A percentile compares a stretch with the other conserved stretches of the same genome.
Conservation (phyloP, 2,797 vertebrate genomes). For the Darevskia mixta region DNA sequence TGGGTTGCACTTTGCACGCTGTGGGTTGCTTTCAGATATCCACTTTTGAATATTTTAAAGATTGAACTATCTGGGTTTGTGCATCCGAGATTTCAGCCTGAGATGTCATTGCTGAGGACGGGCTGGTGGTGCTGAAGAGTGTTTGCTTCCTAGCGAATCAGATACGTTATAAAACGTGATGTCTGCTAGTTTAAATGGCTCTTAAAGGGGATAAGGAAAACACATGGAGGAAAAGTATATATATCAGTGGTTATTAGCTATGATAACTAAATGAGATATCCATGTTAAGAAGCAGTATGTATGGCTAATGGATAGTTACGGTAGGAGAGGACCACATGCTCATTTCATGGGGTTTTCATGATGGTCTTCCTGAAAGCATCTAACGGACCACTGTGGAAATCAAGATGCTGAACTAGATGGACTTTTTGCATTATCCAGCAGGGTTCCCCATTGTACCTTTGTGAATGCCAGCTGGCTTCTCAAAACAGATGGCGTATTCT, state of each 20-base stretch:
- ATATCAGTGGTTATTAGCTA: not conserved
- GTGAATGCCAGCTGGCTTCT: not conserved
- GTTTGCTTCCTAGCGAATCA: not conserved
- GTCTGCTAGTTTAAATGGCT: not conserved
- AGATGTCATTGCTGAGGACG: not conserved
- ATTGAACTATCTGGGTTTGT: not conserved
- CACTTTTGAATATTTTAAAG: not conserved
- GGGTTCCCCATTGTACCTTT: not conserved
- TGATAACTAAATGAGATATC: not conserved
- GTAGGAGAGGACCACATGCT: not conserved
- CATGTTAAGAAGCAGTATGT: not conserved
- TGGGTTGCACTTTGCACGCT: not conserved
- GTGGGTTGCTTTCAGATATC: not conserved
- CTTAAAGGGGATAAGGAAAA: not conserved
- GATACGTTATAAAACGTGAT: not conserved
- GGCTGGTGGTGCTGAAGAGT: not conserved
- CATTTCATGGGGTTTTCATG: not conserved
- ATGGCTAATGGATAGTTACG: too few relatives aligned
- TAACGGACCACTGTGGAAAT: not conserved
- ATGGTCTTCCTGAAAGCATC: not conserved
- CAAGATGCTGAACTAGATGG: not conserved
- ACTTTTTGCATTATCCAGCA: not conserved
- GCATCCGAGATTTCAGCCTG: not conserved
- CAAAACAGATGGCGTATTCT: not conserved
- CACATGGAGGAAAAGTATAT: too few relatives aligned